Percentiles rank a stretch among this genome's conserved stretches.
phyloP scores from a whole-genome alignment of 2,888 invertebrate genomes.

The Omphaloscelis lunosa region DNA sequence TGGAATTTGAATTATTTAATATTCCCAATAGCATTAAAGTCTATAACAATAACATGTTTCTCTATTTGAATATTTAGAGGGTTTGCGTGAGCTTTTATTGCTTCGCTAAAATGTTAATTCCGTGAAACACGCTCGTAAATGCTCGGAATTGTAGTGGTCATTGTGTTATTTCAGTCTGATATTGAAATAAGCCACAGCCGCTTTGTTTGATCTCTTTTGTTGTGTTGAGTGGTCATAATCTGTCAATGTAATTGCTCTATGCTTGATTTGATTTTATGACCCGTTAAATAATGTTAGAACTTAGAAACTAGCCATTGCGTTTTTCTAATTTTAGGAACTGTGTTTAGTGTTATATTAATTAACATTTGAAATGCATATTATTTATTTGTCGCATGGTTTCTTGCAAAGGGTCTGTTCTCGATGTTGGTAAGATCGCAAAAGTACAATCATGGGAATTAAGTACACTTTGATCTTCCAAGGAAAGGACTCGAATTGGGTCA shows the following conservation, averaged over 20 bases:
- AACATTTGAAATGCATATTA: slow-evolving; percentile 28
- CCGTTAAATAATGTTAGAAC: slow-evolving; percentile 44
- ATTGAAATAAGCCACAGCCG: slow-evolving; percentile 77
- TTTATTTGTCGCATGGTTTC: slow-evolving; percentile 3
- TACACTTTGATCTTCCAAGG: not conserved
- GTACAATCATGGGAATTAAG: not conserved
- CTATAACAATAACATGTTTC: slow-evolving; percentile 75
- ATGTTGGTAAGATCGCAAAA: not conserved
- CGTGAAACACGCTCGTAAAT: slow-evolving; percentile 83
- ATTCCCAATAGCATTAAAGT: slow-evolving; percentile 69
- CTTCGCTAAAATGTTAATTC: slow-evolving; percentile 84
- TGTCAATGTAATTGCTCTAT: slow-evolving; percentile 63
- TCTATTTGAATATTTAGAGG: slow-evolving; percentile 79
- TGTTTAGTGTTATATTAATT: slow-evolving; percentile 30
- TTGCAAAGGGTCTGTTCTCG: not conserved
- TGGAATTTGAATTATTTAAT: slow-evolving; percentile 63
- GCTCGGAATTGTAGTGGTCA: slow-evolving; percentile 77
- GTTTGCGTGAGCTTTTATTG: slow-evolving; percentile 83
- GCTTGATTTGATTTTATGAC: slow-evolving; percentile 58
- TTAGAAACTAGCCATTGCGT: slow-evolving; percentile 34
- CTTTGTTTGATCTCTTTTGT: slow-evolving; percentile 77
- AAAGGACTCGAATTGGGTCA: slow-evolving; percentile 7
- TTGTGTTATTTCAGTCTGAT: slow-evolving; percentile 79
- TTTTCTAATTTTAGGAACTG: slow-evolving; percentile 36
- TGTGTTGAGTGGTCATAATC: slow-evolving; percentile 68